Evolutionary conservation across 2,113 vertebrate species (phyloP), one percentile per base, ranked within the genome.

Genomic region (Heliornis fulica): DNA sequence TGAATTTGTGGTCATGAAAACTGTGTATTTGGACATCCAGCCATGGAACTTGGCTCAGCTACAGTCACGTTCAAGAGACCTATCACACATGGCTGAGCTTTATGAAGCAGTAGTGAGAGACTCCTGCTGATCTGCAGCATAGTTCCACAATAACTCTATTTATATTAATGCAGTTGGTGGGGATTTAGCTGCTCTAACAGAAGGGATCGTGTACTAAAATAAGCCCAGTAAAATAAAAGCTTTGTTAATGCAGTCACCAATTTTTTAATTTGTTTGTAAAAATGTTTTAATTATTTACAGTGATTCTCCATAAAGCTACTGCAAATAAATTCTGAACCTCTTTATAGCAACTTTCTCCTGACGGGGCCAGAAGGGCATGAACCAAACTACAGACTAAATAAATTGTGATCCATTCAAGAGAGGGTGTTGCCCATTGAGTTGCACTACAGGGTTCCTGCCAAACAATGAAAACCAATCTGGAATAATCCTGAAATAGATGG

Each of bases 1-100:
- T 63, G 61, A 65, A 81, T 76, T 11, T 61, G 38, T 46, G 83
- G 76, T 53, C 72, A 70, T 78, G 48, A 78, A n/a, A 94, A 83
- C 50, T 56, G 28, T 1, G 38, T 13, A 43, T 91, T 53, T 74
- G 90, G 91, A 91, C 69, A 53, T 78, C 53, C 53, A 93, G 71
- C 26, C 66, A 59, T 12, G 31, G 72, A 84, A 91, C 71, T 84
- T 95, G 90, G 92, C 88, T 86, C 79, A 92, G 88, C 59, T 80
- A 28, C 2, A 22, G 11, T 69, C 90, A 56, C 16, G 11, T 90
- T 64, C 85, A 88, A 70, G 72, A 45, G 46, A 75, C 29, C 76
- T 19, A 54, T 46, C 72, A 94, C 56, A 71, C 1, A 4, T 40
- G 64, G 76, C 60, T 94, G 79, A 87, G 34, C 43, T 93, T 90